Evolutionary conservation across 2,888 invertebrate species (phyloP), one percentile per base, ranked within the genome.

Genomic region (Drosophila nr. medialis): DNA sequence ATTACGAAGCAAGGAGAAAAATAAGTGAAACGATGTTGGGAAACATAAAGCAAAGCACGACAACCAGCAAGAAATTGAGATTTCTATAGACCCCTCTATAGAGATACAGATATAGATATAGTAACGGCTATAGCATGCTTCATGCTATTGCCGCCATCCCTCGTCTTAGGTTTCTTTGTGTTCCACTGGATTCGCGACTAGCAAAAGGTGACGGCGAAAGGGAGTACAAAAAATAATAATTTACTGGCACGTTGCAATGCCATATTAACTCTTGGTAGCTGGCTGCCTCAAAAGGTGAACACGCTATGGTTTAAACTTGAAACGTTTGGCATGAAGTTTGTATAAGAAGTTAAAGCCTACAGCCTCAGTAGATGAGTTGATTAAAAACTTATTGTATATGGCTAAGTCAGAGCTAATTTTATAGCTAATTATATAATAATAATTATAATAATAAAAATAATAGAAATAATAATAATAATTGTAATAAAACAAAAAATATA

Each of bases 61-160:
- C 69, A 72, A 73, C 64, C 59, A 80, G 77, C 80, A 73, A 82
- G 80, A 83, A 83, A 83, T 88, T 72, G 73, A 75, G 84, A 83
- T 83, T 78, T 78, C 78, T 66, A 66, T 71, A 66, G 70, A 65
- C 50, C 54, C 32, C 45, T 27, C 34, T 21, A 45, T 51, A 38
- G 27, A 56, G 51, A 56, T 64, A 58, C 55, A 54, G 56, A 65
- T 62, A 64, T 63, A 59, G 75, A 65, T 62, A 80, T 67, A 68
- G 77, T 68, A 61, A 63, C 62, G 66, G 66, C 64, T 65, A 75
- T 71, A 67, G 62, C 38, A 50, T 29, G 51, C 45, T 60, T 49
- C 63, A 45, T 34, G 51, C 24, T 5, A 18, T 48, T 54, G 3
- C 10, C 13, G 21, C 27, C 42, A 45, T 45, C 45, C 38, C 29